A percentile compares a stretch with the other conserved stretches of the same genome.
Evolutionary conservation across 1,140 invertebrate genomes (phyloP).

Genomic region (Drosophila sp.): DNA sequence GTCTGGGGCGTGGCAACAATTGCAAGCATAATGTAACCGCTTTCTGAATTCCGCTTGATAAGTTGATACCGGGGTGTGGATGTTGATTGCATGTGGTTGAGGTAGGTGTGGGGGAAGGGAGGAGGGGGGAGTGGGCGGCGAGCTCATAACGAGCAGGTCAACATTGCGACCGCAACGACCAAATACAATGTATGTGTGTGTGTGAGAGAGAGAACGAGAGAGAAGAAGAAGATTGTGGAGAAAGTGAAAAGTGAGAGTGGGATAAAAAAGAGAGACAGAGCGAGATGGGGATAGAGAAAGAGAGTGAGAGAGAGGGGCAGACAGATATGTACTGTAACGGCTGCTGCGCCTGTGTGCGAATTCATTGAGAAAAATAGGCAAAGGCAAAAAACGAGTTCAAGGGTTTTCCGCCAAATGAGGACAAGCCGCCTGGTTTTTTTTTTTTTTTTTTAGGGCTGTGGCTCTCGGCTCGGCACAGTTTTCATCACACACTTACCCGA

Average conservation of each 20-base stretch:
- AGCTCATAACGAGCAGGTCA: conserved; percentile 58
- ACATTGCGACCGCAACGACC: conserved; percentile 51
- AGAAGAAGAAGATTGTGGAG: conserved; percentile 1
- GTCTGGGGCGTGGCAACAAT: conserved; percentile 56
- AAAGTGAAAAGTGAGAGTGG: conserved; percentile 15
- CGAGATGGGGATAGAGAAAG: conserved; percentile 19
- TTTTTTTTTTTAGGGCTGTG: conserved; percentile 45
- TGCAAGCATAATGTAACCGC: conserved; percentile 64
- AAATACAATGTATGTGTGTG: conserved; percentile 40
- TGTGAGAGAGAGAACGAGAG: conserved; percentile 4
- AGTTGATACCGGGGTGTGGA: conserved; percentile 44
- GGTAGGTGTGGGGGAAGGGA: not conserved
- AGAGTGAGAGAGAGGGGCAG: conserved; percentile 26
- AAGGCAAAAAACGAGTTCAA: conserved; percentile 73
- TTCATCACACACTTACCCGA: conserved; percentile 64
- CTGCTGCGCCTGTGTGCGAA: conserved; percentile 62
- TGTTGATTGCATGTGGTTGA: conserved; percentile 38
- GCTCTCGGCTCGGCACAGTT: conserved; percentile 28
- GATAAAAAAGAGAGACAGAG: not conserved
- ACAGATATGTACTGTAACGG: conserved; percentile 27
- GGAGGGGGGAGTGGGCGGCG: not conserved
- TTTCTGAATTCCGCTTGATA: conserved; percentile 64
- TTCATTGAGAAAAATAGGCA: conserved; percentile 80
- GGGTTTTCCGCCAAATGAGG: conserved; percentile 69
- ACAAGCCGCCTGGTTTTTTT: conserved; percentile 29